A percentile compares a stretch with the other conserved stretches of the same genome.
Conservation (phyloP, 2,113 vertebrate genomes). For the Limnothrissa miodon region DNA sequence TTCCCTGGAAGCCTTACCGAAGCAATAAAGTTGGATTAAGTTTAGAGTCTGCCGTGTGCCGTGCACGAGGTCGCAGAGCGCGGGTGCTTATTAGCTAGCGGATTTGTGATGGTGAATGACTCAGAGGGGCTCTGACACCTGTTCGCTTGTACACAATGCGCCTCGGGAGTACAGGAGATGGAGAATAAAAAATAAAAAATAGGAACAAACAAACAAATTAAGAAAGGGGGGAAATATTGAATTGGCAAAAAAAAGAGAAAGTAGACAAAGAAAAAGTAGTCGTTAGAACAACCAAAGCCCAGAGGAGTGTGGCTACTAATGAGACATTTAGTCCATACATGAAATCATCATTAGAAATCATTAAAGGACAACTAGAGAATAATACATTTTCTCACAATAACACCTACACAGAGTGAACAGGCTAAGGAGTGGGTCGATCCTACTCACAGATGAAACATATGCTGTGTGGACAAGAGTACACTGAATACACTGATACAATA, state of each 20-base stretch:
- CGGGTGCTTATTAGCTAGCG: not conserved
- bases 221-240: not conserved
- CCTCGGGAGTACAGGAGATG: not conserved
- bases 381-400: not conserved
- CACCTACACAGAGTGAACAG: not conserved
- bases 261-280: not conserved
- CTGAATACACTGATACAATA: not conserved
- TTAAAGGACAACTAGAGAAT: not conserved
- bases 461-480: not conserved
- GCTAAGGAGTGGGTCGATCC: not conserved
- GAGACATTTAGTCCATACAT: not conserved
- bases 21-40: constrained; percentile 6
- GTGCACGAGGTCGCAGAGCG: not conserved
- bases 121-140: not conserved
- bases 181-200: not conserved
- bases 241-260: not conserved
- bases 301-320: not conserved
- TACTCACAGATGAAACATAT: not conserved
- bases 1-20: not conserved
- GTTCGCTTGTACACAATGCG: not conserved
- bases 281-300: not conserved
- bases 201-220: not conserved
- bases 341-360: not conserved
- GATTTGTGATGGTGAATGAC: not conserved
- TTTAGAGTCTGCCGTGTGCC: not conserved